A percentile compares a stretch with the other conserved stretches of the same genome.
phyloP scores from a whole-genome alignment of 2,888 invertebrate species.

The Dryomyza anilis region DNA sequence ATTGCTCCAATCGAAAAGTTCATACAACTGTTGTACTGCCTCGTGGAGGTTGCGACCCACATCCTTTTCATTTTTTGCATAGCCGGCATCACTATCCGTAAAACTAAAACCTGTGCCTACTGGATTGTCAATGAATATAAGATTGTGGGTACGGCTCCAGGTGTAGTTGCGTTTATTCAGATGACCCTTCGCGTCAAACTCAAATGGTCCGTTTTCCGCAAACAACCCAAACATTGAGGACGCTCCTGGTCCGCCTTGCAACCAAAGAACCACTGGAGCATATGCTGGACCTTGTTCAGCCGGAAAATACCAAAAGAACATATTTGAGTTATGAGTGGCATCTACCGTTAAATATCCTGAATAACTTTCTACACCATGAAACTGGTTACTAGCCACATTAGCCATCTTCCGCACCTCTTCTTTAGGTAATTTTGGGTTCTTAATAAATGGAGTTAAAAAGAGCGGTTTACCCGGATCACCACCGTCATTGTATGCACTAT shows the following conservation, averaged over 20 bases:
- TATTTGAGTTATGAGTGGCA: constrained; percentile 75
- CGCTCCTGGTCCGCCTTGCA: constrained; percentile 86
- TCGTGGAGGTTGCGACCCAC: constrained; percentile 81
- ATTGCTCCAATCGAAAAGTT: constrained; percentile 77
- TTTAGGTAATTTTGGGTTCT: constrained; percentile 55
- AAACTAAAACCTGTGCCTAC: constrained; percentile 93
- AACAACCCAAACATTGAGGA: constrained; percentile 81
- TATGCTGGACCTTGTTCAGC: constrained; percentile 64
- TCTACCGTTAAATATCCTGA: constrained; percentile 81
- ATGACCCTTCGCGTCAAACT: constrained; percentile 61
- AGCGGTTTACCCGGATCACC: constrained; percentile 63
- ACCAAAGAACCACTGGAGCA: constrained; percentile 80
- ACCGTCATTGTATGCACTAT: constrained; percentile 44
- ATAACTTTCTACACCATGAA: constrained; percentile 62
- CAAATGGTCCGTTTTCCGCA: constrained; percentile 81
- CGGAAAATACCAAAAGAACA: constrained; percentile 93
- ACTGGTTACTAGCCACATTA: constrained; percentile 51
- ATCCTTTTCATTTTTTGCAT: constrained; percentile 77
- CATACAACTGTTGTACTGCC: constrained; percentile 81
- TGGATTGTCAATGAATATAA: constrained; percentile 92
- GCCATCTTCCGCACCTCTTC: constrained; percentile 59
- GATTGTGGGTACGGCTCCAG: constrained; percentile 78
- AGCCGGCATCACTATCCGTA: constrained; percentile 76
- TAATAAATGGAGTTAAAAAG: constrained; percentile 53
- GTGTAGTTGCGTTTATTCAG: constrained; percentile 70